These are phyloP conservation scores for Ormia ochracea DNA, from an alignment of 2,888 invertebrate genomes.

Conservation along the genomic window DNA sequence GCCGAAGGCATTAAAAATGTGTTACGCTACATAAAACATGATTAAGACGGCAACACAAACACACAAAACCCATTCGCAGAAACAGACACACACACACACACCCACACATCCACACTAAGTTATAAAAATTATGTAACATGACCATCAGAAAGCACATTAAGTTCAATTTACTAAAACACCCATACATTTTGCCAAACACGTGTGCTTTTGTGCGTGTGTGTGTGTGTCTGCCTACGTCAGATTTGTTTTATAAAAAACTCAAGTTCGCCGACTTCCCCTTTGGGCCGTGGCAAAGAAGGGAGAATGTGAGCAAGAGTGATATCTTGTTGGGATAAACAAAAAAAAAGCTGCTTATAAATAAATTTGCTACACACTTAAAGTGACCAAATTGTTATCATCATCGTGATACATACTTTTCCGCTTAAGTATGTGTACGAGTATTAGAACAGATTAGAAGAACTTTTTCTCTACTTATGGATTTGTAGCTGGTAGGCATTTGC, in stretches of 20 bases:
- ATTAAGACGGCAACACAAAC: constrained; percentile 65
- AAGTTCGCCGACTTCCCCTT: neutral
- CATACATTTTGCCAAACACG: constrained; percentile 21
- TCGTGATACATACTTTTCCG: constrained; percentile 72
- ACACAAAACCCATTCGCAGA: neutral
- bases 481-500: constrained; percentile 67
- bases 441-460: constrained; percentile 73
- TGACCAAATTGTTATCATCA: constrained; percentile 76
- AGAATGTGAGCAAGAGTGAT: constrained; percentile 5
- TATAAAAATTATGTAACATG: constrained; percentile 67
- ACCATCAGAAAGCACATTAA: constrained; percentile 73
- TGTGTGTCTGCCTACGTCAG: neutral
- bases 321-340: constrained; percentile 61
- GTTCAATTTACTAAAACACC: constrained; percentile 74
- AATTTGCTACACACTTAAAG: constrained; percentile 77
- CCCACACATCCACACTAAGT: neutral
- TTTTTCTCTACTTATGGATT: constrained; percentile 70
- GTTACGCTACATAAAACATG: constrained; percentile 75
- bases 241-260: constrained; percentile 16
- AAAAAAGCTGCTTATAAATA: constrained; percentile 75
- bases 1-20: constrained; percentile 68
- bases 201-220: neutral
- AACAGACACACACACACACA: constrained; percentile 3
- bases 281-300: neutral
- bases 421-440: neutral